These are phyloP conservation scores for Clarias pachynema DNA, from an alignment of 2,797 vertebrate species.

Conservation along the genomic window DNA sequence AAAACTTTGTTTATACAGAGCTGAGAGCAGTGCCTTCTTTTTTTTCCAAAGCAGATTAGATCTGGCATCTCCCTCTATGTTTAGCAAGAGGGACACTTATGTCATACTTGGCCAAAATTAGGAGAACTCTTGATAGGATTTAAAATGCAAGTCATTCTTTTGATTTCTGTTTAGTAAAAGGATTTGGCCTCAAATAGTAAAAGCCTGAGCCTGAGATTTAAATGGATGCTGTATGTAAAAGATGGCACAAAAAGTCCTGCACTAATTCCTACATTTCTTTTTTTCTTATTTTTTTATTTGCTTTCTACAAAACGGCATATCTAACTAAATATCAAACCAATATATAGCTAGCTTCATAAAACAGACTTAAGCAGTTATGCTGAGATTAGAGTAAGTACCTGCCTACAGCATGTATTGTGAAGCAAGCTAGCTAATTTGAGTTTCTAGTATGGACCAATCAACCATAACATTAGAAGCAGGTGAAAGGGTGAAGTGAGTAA, in stretches of 20 bases:
- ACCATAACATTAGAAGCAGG: too few species aligned
- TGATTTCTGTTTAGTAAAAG: background rate
- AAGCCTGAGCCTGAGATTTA: background rate
- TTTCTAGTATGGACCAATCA: background rate
- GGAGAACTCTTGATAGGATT: background rate
- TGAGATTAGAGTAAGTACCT: background rate
- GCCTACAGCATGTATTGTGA: background rate
- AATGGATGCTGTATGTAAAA: background rate
- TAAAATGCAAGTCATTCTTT: background rate
- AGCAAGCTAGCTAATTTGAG: background rate
- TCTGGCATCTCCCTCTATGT: slow-evolving; percentile 4
- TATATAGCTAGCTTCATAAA: background rate
- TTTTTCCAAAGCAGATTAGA: background rate
- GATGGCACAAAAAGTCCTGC: background rate
- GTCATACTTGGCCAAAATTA: slow-evolving; percentile 1
- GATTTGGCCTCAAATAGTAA: background rate
- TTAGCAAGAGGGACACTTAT: slow-evolving; percentile 1
- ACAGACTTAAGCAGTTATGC: background rate
- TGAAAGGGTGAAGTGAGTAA: too few species aligned
- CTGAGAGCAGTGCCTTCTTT: background rate
- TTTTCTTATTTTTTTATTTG: background rate
- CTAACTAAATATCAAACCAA: background rate
- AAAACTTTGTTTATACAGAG: slow-evolving; percentile 11
- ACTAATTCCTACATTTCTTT: background rate
- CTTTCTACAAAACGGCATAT: background rate